Evolutionary conservation across 2,113 vertebrate genomes (phyloP), one percentile per base, ranked within the genome.

Genomic region (Cephalopholis sonnerati): DNA sequence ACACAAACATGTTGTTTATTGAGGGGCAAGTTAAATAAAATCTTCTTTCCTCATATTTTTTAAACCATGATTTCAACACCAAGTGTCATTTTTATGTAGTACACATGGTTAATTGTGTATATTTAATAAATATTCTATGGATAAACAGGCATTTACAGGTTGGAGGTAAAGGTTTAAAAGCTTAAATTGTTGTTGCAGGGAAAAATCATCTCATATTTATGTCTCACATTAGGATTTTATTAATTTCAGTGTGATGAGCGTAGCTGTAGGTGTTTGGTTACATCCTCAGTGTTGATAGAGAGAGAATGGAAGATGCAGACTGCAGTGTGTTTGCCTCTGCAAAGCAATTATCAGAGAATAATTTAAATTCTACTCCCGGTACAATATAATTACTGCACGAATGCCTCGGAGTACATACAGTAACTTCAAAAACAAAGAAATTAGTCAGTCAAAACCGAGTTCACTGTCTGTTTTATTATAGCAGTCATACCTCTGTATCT

Each of bases 1-100:
- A 96, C 95, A 94, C 94, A 91, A 92, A 91, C 78, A 88, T 72
- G 87, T 95, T 96, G 94, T 97, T 95, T 93, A 93, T 96, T 92
- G 94, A 95, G 94, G 92, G 95, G 89, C 92, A 94, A 96, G 92
- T 95, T 91, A 76, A 97, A 97, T 96, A 97, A 97, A 97, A 96
- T 85, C 94, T 95, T 97, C 96, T 94, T 95, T 97, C 96, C 95
- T 96, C 95, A 90, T 97, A 97, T 97, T 97, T 96, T 97, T 96
- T 93, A 94, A 94, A 95, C 87, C 81, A 84, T 89, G 87, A 85
- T 93, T 93, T 87, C 57, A 87, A 90, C 74, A 88, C 81, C 10
- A 91, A 83, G 89, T 89, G 85, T 94, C 84, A 73, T 89, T 77
- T 91, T 90, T 82, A 58, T 9, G 16, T 6, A 36, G 0, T 32